A percentile compares a stretch with the other conserved stretches of the same genome.
phyloP scores from a whole-genome alignment of 2,888 invertebrate genomes.

The Athetis lepigone region DNA sequence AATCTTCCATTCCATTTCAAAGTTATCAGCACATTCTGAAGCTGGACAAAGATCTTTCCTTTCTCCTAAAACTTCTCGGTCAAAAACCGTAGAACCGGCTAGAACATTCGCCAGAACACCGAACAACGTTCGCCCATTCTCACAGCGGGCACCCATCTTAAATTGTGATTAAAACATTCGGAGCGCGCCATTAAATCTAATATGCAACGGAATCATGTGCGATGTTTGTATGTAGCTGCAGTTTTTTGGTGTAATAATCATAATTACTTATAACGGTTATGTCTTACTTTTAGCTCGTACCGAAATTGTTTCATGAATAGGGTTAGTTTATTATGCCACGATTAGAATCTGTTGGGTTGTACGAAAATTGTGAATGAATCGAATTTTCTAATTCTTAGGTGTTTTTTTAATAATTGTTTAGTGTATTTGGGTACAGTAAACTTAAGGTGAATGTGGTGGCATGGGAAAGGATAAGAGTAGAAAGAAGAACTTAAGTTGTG shows the following conservation, averaged over 20 bases:
- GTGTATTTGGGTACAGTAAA: too few relatives aligned
- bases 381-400: neutral
- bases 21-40: too few relatives aligned
- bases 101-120: constrained; percentile 12
- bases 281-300: constrained; percentile 38
- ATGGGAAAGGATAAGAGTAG: too few relatives aligned
- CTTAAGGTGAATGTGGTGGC: too few relatives aligned
- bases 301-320: constrained; percentile 37
- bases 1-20: too few relatives aligned
- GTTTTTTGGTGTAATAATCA: constrained; percentile 78
- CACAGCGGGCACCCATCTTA: constrained; percentile 60
- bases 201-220: constrained; percentile 85
- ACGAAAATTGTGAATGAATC: neutral
- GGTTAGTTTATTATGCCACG: neutral
- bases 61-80: too few relatives aligned
- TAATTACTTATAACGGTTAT: constrained; percentile 73
- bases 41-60: too few relatives aligned
- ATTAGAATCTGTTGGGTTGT: constrained; percentile 3
- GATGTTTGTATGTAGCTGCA: constrained; percentile 75
- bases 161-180: constrained; percentile 86
- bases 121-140: constrained; percentile 46
- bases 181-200: constrained; percentile 87
- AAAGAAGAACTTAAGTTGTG: too few relatives aligned
- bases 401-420: too few relatives aligned
- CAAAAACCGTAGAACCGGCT: neutral